A percentile compares a stretch with the other conserved stretches of the same genome.
Conservation (phyloP, 1,140 invertebrate genomes). For the Linepithema humile region DNA sequence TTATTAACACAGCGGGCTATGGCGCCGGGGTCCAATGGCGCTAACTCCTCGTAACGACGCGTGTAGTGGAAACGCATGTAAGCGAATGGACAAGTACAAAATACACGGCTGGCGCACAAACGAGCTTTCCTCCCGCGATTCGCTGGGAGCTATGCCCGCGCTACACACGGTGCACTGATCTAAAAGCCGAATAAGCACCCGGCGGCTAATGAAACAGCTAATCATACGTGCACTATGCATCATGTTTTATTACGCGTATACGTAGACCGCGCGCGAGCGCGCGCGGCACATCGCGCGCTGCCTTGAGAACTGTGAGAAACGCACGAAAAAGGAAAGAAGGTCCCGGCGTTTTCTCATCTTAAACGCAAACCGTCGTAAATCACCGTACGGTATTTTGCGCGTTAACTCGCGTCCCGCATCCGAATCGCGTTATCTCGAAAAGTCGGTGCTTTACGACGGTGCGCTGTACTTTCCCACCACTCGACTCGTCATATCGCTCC, state of each 20-base stretch:
- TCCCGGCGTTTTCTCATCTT: not conserved
- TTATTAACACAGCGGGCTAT: conserved; percentile 21
- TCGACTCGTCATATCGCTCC: not conserved
- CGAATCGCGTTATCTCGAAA: conserved; percentile 7
- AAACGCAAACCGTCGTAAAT: conserved; percentile 16
- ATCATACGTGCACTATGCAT: conserved; percentile 61
- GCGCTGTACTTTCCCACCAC: not conserved
- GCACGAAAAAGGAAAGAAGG: not conserved
- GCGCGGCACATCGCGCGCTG: not conserved
- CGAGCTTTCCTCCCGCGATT: conserved; percentile 7
- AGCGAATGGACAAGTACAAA: conserved; percentile 46
- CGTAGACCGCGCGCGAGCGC: too few species aligned
- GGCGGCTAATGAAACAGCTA: conserved; percentile 53
- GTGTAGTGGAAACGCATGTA: conserved; percentile 53
- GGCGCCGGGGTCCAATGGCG: not conserved
- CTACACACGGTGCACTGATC: conserved; percentile 24
- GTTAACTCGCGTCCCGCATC: not conserved
- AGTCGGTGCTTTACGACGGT: not conserved
- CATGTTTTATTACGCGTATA: conserved; percentile 3
- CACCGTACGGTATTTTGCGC: conserved; percentile 28
- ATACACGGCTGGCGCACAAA: conserved; percentile 37
- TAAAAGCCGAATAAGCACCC: conserved; percentile 52
- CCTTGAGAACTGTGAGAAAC: conserved; percentile 18
- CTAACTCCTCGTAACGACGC: conserved; percentile 52
- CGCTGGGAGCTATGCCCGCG: conserved; percentile 20